phyloP scores from a whole-genome alignment of 2,888 invertebrate species.

The Drosophila nr. perissopoda region DNA sequence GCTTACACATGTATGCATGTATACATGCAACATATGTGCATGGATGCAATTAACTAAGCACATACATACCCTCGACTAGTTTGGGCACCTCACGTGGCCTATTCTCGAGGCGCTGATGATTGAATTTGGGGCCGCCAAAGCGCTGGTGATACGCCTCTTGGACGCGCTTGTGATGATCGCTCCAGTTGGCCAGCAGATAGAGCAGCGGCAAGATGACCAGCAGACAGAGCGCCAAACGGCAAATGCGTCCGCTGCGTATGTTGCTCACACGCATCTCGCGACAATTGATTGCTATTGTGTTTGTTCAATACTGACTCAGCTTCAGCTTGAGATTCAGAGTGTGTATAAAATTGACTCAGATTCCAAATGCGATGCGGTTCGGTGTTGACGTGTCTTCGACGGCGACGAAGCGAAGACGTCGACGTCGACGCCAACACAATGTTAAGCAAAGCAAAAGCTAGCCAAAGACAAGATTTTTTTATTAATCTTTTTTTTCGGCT shows the following conservation, averaged over 20 bases:
- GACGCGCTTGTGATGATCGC: slow-evolving; percentile 85
- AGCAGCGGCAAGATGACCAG: slow-evolving; percentile 87
- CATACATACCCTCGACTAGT: slow-evolving; percentile 82
- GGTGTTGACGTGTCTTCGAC: slow-evolving; percentile 49
- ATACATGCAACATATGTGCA: background rate
- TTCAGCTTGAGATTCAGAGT: background rate
- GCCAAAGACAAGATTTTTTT: slow-evolving; percentile 29
- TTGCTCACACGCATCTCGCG: slow-evolving; percentile 87
- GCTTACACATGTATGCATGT: background rate
- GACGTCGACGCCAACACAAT: slow-evolving; percentile 34
- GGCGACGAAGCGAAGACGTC: slow-evolving; percentile 5
- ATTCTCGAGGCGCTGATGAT: slow-evolving; percentile 76
- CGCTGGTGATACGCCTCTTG: slow-evolving; percentile 79
- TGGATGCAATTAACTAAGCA: background rate
- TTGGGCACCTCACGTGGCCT: slow-evolving; percentile 82
- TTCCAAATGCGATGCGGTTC: slow-evolving; percentile 3
- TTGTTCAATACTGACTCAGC: background rate
- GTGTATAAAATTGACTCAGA: background rate
- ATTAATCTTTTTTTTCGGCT: slow-evolving; percentile 22
- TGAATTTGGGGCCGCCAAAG: slow-evolving; percentile 71
- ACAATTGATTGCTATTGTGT: background rate
- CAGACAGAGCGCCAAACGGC: slow-evolving; percentile 86
- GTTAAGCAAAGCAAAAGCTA: slow-evolving; percentile 15
- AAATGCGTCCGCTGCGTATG: slow-evolving; percentile 87
- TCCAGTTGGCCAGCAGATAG: slow-evolving; percentile 88